A percentile compares a stretch with the other conserved stretches of the same genome.
Conservation (phyloP, 2,113 vertebrate genomes). For the Cololabis saira region DNA sequence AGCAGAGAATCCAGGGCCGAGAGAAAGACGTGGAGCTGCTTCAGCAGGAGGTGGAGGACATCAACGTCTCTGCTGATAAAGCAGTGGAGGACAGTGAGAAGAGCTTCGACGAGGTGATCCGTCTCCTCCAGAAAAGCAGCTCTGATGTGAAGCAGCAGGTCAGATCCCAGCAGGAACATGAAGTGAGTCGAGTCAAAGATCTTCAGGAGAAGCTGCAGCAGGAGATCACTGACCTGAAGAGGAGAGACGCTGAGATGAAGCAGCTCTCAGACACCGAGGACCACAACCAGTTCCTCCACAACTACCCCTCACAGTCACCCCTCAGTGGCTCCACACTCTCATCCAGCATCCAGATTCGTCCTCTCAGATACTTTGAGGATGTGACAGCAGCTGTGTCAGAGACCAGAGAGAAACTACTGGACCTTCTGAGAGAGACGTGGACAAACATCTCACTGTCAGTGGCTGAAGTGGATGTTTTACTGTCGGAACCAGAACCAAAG, state of each 20-base stretch:
- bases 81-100: not conserved
- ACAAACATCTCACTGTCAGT: not conserved
- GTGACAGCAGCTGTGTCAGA: not conserved
- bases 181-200: not conserved
- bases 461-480: not conserved
- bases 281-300: constrained; percentile 10
- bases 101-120: not conserved
- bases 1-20: constrained; percentile 3
- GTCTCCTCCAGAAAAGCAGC: not conserved
- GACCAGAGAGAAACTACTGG: not conserved
- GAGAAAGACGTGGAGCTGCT: constrained; percentile 2
- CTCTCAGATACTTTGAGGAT: not conserved
- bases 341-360: not conserved
- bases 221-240: constrained; percentile 15
- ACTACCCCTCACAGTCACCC: constrained; percentile 1
- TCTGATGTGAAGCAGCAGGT: not conserved
- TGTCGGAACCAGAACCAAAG: not conserved
- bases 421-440: not conserved
- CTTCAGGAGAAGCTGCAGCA: constrained; percentile 15
- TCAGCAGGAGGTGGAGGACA: constrained; percentile 12
- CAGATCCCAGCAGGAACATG: constrained; percentile 10
- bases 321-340: not conserved
- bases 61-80: constrained; percentile 2
- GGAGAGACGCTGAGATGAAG: constrained; percentile 6
- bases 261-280: constrained; percentile 12